These are phyloP conservation scores for Rynchops niger DNA, from an alignment of 2,113 vertebrate genomes.

Conservation along the genomic window DNA sequence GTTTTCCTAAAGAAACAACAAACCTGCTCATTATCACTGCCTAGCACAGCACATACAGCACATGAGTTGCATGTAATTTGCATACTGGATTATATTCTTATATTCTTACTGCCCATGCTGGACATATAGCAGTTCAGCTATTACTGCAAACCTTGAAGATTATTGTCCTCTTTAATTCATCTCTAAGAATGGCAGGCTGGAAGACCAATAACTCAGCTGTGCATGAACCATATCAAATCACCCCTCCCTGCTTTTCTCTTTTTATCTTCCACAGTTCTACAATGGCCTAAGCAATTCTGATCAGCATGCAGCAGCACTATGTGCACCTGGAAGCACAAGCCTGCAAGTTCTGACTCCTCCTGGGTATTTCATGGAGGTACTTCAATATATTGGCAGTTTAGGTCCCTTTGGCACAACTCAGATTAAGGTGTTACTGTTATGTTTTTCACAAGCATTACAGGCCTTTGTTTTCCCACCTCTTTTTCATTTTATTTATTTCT, in stretches of 20 bases:
- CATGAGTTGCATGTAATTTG: accelerated
- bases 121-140: neutral
- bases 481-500: neutral
- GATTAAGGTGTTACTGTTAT: neutral
- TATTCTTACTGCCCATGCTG: neutral
- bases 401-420: neutral
- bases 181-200: neutral
- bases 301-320: neutral
- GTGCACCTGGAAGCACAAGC: neutral
- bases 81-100: neutral
- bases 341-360: neutral
- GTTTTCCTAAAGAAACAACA: neutral
- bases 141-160: neutral
- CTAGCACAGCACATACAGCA: neutral
- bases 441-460: neutral
- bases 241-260: accelerated
- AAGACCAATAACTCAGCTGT: neutral
- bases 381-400: neutral
- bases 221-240: neutral
- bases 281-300: neutral
- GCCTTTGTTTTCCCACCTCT: neutral
- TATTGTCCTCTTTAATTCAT: neutral
- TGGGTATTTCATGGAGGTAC: neutral
- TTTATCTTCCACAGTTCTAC: neutral
- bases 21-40: neutral